Evolutionary conservation across 2,797 vertebrate species (phyloP).

Genomic region (Sciaenops ocellatus): DNA sequence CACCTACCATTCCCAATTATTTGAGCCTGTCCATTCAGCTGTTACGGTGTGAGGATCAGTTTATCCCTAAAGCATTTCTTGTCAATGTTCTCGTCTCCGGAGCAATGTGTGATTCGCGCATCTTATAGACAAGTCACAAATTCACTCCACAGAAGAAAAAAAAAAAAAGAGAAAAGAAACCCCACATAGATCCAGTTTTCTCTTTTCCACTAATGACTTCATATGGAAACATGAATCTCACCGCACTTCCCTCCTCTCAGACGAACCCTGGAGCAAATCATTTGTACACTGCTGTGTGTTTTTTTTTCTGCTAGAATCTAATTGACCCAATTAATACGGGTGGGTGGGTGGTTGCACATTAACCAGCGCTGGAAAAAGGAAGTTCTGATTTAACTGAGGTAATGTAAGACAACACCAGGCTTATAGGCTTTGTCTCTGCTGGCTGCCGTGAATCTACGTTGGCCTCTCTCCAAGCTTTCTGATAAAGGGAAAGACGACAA

Average conservation of each 20-base stretch:
- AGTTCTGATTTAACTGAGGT: constrained; percentile 63
- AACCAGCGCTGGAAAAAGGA: constrained; percentile 54
- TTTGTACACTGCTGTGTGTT: constrained; percentile 54
- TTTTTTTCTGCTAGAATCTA: constrained; percentile 61
- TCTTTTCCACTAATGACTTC: constrained; percentile 49
- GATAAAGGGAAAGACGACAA: constrained; percentile 56
- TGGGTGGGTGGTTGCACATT: constrained; percentile 46
- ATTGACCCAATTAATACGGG: constrained; percentile 78
- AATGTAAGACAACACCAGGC: constrained; percentile 71
- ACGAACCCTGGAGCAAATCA: constrained; percentile 56
- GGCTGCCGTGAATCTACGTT: constrained; percentile 63
- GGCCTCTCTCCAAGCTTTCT: constrained; percentile 73
- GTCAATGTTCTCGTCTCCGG: constrained; percentile 28
- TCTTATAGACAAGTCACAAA: constrained; percentile 28
- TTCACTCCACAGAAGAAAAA: constrained; percentile 1
- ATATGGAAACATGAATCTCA: constrained; percentile 53
- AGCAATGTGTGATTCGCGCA: constrained; percentile 32
- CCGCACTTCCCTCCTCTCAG: constrained; percentile 20
- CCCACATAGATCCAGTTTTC: constrained; percentile 5
- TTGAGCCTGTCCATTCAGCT: constrained; percentile 40
- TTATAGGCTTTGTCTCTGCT: constrained; percentile 68
- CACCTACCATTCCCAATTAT: constrained; percentile 56
- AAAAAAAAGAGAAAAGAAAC: too few species aligned
- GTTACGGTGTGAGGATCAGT: not conserved
- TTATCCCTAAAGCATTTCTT: constrained; percentile 24